Conservation (phyloP, 2,888 invertebrate species). For the Pycnomerus fuliginosus region DNA sequence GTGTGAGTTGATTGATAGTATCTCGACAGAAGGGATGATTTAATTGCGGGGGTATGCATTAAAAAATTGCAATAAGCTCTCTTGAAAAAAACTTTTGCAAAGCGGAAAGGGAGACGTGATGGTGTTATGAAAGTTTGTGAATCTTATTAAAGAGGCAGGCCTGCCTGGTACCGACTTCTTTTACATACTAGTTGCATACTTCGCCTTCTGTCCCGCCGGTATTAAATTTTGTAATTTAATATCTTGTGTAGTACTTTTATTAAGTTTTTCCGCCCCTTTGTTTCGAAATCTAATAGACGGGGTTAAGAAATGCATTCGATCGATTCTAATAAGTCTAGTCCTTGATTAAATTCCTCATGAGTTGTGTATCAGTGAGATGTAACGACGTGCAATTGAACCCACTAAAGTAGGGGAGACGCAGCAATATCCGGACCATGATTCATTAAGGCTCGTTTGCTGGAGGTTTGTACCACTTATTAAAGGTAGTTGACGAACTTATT, state of each 20-base stretch:
- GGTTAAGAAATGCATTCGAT: conserved; percentile 20
- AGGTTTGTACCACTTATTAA: conserved; percentile 35
- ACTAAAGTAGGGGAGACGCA: conserved; percentile 25
- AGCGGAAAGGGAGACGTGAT: conserved; percentile 14
- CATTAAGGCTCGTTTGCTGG: conserved; percentile 33
- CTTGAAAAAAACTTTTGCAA: conserved; percentile 21
- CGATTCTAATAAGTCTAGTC: conserved; percentile 18
- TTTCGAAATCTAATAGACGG: conserved; percentile 16
- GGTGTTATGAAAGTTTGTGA: conserved; percentile 33
- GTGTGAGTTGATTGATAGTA: too few relatives aligned
- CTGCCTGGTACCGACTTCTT: conserved; percentile 29
- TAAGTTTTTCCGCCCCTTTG: conserved; percentile 31
- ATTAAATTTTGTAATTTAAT: conserved; percentile 45
- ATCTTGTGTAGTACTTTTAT: conserved; percentile 36
- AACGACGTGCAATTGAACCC: conserved; percentile 31
- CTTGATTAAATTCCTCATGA: conserved; percentile 25
- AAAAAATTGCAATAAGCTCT: conserved; percentile 25
- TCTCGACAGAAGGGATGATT: too few relatives aligned
- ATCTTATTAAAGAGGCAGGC: conserved; percentile 35
- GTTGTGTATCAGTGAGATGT: conserved; percentile 22
- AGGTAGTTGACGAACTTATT: conserved; percentile 35
- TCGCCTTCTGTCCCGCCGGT: conserved; percentile 34
- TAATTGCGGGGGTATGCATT: too few relatives aligned
- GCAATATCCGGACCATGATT: conserved; percentile 42
- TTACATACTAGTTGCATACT: conserved; percentile 37